Conservation (phyloP, 2,888 invertebrate species). For the Tinea pellionella region DNA sequence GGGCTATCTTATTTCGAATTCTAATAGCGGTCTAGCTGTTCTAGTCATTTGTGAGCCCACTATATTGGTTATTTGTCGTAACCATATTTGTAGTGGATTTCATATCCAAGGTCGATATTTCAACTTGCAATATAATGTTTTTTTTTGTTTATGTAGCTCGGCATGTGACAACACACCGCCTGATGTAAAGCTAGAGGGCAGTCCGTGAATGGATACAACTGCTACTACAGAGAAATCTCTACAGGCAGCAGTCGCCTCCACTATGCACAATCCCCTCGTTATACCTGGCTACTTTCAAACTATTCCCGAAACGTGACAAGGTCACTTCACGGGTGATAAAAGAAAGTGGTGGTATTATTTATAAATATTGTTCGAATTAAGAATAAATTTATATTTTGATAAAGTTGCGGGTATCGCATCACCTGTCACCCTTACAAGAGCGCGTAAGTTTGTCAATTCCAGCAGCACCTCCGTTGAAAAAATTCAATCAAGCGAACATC, state of each 20-base stretch:
- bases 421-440: neutral
- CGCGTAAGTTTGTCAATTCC: neutral
- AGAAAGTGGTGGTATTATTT: no score
- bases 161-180: no score
- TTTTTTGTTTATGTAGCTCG: no score
- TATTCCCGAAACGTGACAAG: no score
- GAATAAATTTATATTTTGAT: neutral
- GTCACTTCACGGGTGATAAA: no score
- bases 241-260: no score
- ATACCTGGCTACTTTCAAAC: no score
- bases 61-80: constrained; percentile 13
- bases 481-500: neutral
- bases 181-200: no score
- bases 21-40: neutral
- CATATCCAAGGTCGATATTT: neutral
- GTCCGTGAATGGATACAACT: no score
- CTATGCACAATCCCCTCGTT: no score
- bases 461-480: neutral
- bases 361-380: no score
- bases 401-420: neutral
- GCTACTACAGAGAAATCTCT: no score
- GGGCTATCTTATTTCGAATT: constrained; percentile 8
- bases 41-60: constrained; percentile 1
- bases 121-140: neutral
- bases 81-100: constrained; percentile 8